phyloP scores from a whole-genome alignment of 2,797 vertebrate genomes.

The Microcaecilia unicolor region DNA sequence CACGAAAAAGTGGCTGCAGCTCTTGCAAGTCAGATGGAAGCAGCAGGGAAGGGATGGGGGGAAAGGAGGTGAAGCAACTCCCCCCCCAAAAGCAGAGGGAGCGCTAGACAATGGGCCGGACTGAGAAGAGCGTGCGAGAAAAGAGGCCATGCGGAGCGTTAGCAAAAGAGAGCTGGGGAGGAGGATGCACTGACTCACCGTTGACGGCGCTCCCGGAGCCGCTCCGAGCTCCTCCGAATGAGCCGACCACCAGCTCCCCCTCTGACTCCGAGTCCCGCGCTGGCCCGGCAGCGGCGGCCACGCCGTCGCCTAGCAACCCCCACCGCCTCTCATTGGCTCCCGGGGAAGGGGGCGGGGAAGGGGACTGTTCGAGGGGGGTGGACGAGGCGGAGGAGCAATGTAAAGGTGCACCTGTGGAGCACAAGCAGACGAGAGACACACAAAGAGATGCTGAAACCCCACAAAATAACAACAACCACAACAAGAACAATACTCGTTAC shows the following conservation, averaged over 20 bases:
- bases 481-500: constrained; percentile 42
- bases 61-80: no score
- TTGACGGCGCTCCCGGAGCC: constrained; percentile 84
- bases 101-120: no score
- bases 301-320: constrained; percentile 95
- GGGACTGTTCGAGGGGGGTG: constrained; percentile 84
- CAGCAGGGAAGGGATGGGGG: neutral
- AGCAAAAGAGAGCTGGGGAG: no score
- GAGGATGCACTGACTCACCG: no score
- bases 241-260: constrained; percentile 92
- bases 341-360: constrained; percentile 80
- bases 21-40: accelerated
- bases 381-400: constrained; percentile 88
- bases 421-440: constrained; percentile 82
- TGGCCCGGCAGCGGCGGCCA: constrained; percentile 83
- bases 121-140: no score
- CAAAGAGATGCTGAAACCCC: no score
- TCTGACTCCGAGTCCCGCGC: constrained; percentile 86
- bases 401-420: constrained; percentile 87
- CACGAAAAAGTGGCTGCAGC: neutral
- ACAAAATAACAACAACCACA: constrained; percentile 62
- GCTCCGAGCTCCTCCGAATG: constrained; percentile 97
- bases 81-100: neutral
- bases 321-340: constrained; percentile 89
- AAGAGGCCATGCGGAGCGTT: no score